Conservation (phyloP, 2,888 invertebrate genomes). For the Acrobasis repandana region DNA sequence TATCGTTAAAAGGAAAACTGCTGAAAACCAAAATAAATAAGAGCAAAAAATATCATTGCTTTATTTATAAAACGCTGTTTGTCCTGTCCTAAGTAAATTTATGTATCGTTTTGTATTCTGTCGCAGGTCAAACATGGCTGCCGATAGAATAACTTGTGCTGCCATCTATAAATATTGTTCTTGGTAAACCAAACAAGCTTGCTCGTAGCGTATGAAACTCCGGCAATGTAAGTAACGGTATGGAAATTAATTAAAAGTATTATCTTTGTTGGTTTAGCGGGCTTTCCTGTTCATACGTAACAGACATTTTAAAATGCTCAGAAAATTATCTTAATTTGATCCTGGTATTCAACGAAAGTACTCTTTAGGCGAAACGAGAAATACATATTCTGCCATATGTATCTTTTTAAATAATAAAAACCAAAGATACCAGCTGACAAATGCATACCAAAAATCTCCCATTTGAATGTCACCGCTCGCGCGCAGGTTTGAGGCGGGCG, state of each 20-base stretch:
- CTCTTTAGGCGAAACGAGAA: too few species aligned
- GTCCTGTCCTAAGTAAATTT: constrained; percentile 22
- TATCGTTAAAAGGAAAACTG: too few species aligned
- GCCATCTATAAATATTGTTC: constrained; percentile 52
- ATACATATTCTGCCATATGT: too few species aligned
- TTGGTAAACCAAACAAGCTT: constrained; percentile 53
- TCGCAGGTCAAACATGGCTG: constrained; percentile 26
- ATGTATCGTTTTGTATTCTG: constrained; percentile 21
- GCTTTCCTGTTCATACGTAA: neutral
- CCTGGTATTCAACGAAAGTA: too few species aligned
- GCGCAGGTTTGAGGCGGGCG: too few species aligned
- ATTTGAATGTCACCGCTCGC: too few species aligned
- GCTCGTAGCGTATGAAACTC: constrained; percentile 11
- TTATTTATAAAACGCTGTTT: constrained; percentile 6
- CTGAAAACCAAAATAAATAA: constrained; percentile 2
- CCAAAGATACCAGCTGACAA: too few species aligned
- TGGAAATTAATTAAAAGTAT: constrained; percentile 12
- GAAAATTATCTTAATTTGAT: neutral
- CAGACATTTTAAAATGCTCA: neutral
- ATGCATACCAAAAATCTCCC: too few species aligned
- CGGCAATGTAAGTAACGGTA: constrained; percentile 9
- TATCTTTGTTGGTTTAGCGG: neutral
- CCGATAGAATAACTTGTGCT: constrained; percentile 43
- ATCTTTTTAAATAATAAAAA: too few species aligned
- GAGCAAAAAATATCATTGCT: neutral